Evolutionary conservation across 2,113 vertebrate genomes (phyloP).

Genomic region (Sinosuthora webbiana): DNA sequence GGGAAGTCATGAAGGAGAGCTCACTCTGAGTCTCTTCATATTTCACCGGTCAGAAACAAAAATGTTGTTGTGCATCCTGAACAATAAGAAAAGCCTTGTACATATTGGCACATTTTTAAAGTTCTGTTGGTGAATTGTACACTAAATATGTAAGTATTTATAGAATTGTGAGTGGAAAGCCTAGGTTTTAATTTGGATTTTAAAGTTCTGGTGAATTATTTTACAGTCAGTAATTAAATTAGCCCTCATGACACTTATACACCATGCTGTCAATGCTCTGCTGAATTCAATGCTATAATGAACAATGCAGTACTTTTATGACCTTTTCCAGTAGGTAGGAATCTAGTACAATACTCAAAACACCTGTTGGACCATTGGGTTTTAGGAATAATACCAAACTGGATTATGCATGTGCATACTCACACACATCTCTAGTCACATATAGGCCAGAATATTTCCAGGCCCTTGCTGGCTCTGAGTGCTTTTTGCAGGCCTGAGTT

Average conservation of each 20-base stretch:
- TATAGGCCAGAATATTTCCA: neutral
- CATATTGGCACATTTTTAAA: neutral
- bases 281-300: neutral
- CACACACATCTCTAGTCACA: neutral
- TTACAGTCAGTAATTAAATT: neutral
- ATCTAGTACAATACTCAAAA: neutral
- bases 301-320: neutral
- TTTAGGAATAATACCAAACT: neutral
- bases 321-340: neutral
- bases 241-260: neutral
- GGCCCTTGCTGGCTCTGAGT: neutral
- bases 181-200: neutral
- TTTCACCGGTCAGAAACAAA: neutral
- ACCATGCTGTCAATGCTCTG: neutral
- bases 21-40: neutral
- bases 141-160: neutral
- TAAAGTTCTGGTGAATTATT: neutral
- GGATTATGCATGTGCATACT: neutral
- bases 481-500: neutral
- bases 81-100: neutral
- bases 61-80: neutral
- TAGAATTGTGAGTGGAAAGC: neutral
- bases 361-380: neutral
- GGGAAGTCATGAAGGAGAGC: constrained; percentile 35
- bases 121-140: neutral